These are phyloP conservation scores for Caradrina kadenii DNA, from an alignment of 2,888 invertebrate species.

Conservation along the genomic window DNA sequence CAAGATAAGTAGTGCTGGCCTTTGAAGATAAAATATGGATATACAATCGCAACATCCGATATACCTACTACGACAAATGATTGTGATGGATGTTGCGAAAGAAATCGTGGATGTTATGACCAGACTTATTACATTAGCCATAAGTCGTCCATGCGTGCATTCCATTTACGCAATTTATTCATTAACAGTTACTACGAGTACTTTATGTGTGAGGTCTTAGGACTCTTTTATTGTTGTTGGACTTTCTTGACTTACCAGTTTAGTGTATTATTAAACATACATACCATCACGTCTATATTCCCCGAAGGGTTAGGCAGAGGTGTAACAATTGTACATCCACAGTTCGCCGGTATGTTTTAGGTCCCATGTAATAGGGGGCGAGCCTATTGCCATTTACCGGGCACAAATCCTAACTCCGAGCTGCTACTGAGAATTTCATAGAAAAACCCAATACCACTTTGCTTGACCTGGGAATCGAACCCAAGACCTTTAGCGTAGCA, in stretches of 20 bases:
- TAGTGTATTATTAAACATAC: not conserved
- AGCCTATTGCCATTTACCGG: too few relatives aligned
- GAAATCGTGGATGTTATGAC: constrained; percentile 50
- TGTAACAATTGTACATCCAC: too few relatives aligned
- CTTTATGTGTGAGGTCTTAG: constrained; percentile 25
- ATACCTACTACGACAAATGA: constrained; percentile 51
- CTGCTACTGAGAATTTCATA: too few relatives aligned
- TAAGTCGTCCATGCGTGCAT: constrained; percentile 62
- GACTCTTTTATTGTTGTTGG: constrained; percentile 7
- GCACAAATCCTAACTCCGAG: too few relatives aligned
- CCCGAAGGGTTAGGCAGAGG: too few relatives aligned
- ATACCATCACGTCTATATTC: too few relatives aligned
- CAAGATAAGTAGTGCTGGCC: constrained; percentile 38
- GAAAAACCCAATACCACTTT: too few relatives aligned
- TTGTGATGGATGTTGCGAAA: constrained; percentile 63
- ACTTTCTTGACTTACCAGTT: constrained; percentile 29
- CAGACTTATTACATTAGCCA: constrained; percentile 58
- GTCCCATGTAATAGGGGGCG: too few relatives aligned
- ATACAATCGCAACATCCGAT: constrained; percentile 58
- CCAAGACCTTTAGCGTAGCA: too few relatives aligned
- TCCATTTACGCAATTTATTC: constrained; percentile 62
- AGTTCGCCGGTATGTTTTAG: too few relatives aligned
- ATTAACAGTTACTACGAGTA: constrained; percentile 36
- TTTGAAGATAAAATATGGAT: constrained; percentile 42
- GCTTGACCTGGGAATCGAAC: too few relatives aligned